Evolutionary conservation across 1,140 invertebrate genomes (phyloP), one percentile per base, ranked within the genome.

Genomic region (Drosophila teissieri): DNA sequence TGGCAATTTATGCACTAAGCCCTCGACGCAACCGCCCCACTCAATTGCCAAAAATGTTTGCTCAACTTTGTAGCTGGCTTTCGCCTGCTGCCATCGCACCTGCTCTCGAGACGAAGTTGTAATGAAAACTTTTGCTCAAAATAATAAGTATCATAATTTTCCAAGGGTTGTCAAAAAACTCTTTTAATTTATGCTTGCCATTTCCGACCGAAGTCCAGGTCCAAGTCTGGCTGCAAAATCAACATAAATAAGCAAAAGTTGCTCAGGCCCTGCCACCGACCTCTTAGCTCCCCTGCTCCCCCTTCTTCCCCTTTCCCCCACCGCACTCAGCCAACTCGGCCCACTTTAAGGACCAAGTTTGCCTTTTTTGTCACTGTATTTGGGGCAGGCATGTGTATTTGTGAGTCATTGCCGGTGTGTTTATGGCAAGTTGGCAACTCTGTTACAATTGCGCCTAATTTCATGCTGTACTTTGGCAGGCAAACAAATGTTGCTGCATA

Each of bases 71-170:
- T 76, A 31, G 46, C 37, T 51, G 48, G 48, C 57, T 52, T 36
- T 57, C 45, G 6, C 4, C 15, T 6, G 37, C 15, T 22, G 60
- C n/a, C 40, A 15, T 56, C 15, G 46, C 68, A 73, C 68, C 70
- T 74, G 58, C 48, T 49, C 37, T 68, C 46, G 53, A 76, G 60
- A 67, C 62, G 73, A 53, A 76, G 73, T 77, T 77, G 73, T 77
- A 77, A 77, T 77, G 73, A 77, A 77, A 77, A 77, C 49, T 77
- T 77, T 72, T 81, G 73, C 84, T 89, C 82, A 80, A 76, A 88
- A 88, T 88, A 88, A 88, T 88, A 88, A 89, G 84, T 88, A 88
- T 88, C 85, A 88, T 88, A 88, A 88, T 88, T 88, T 70, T 88
- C 85, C 81, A 88, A 77, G 75, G 84, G 84, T 84, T 88, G 84